These are phyloP conservation scores for Zeugodacus cucurbitae DNA, from an alignment of 1,140 invertebrate species.

Conservation along the genomic window DNA sequence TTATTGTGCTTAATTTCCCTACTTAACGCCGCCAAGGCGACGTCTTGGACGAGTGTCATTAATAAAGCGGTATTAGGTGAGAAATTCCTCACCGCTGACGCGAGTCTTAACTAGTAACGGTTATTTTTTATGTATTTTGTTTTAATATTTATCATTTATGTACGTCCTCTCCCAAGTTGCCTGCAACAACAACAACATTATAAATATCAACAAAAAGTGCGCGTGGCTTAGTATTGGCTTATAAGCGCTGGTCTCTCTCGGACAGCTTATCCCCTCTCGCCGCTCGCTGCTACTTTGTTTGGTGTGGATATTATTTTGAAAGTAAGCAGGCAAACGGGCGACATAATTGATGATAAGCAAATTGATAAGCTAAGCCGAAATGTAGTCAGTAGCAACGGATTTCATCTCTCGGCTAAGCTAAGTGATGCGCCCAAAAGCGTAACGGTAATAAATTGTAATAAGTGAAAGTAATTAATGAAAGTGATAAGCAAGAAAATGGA, in stretches of 20 bases:
- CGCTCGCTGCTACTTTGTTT: neutral
- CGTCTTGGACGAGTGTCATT: neutral
- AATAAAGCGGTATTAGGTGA: neutral
- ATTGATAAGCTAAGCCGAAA: neutral
- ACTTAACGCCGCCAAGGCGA: neutral
- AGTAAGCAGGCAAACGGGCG: neutral
- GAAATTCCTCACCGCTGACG: neutral
- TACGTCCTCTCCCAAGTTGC: no score
- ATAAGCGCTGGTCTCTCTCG: neutral
- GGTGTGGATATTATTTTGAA: neutral
- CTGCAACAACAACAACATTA: no score
- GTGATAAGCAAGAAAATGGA: no score
- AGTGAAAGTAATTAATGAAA: no score
- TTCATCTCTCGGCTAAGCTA: neutral
- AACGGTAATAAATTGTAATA: no score
- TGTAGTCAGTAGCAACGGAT: neutral
- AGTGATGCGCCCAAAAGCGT: no score
- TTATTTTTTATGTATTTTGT: no score
- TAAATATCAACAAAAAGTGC: neutral
- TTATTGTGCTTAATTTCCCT: neutral
- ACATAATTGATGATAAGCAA: neutral
- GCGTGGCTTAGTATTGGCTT: neutral
- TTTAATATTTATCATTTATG: no score
- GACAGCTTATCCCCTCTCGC: neutral
- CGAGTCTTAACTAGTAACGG: no score